Base-by-base conservation (phyloP, 1,140 invertebrate genomes). In the Fragariocoptes setiger region DNA sequence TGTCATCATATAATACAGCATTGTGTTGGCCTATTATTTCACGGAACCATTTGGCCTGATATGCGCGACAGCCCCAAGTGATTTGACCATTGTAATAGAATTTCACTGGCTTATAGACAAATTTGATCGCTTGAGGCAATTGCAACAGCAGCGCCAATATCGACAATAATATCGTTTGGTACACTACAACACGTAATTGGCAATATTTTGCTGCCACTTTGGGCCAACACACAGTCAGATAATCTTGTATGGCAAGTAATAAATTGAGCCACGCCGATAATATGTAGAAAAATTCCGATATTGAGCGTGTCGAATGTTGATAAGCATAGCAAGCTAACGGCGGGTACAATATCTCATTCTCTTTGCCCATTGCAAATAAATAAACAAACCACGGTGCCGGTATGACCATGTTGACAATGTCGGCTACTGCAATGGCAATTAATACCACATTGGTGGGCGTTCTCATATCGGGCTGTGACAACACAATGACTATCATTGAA, bases 281-380 rank as follows among this genome's bases (percentile, higher is more conserved):
- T 13, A 38, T 13, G 16, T 18, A 38, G 25, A 14, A 14, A 42
- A 44, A 13, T 42, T 44, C 21, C 39, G 25, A 44, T 44, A 31
- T n/a, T 8, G 25, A 31, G 8, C 25, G 8, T 8, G 25, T 31
- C n/a, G 25, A 31, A 31, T 31, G 25, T 31, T 31, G 25, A 31
- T 31, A 31, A 31, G n/a, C 8, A 31, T 31, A 31, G n/a, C 25
- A 31, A n/a, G 25, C n/a, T 31, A 31, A 50, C 42, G 37, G 50
- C 50, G 2, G 55, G 50, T 12, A 56, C 38, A 37, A 39, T 54
- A 21, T 56, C 55, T 20, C 43, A 22, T 44, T 25, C 41, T 54
- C 52, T 17, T 53, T 39, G 60, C 51, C 54, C 36, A 56, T 48
- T 15, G 49, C 49, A 45, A 52, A 59, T 41, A 58, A 54, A 31